Evolutionary conservation across 2,113 vertebrate species (phyloP), one percentile per base, ranked within the genome.

Genomic region (Ellobius talpinus): DNA sequence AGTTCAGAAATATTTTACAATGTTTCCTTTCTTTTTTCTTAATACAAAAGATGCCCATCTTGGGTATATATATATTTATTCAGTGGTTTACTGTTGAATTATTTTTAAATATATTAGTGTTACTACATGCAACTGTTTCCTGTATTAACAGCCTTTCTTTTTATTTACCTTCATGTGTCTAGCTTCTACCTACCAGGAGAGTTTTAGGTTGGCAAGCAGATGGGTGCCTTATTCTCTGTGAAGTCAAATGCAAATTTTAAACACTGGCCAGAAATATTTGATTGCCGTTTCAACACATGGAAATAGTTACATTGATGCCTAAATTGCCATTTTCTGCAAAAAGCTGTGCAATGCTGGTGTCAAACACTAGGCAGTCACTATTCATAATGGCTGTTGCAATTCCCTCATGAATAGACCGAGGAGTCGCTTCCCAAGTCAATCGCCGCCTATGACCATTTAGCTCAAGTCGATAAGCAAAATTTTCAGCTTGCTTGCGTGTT

Each of bases 361-460:
- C 99, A 82, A 99, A 99, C 97, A 99, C 99, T 98, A 99, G 99
- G 97, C 99, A 99, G 99, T 99, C 99, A 98, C 99, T 99, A 98
- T 99, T 99, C 99, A 99, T 99, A 98, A 99, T 99, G 98, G 99
- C 99, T 16, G 99, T 99, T 96, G 99, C 99, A 96, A 99, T 99
- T 97, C 99, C 99, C 98, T 99, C 99, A 58, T 99, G 99, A 98
- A 99, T 99, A 84, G 99, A 99, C 7, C 99, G 99, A 24, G 99
- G 99, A 96, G 99, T 99, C 55, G 99, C 99, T 98, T 99, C 99
- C 99, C 99, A 99, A 98, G 99, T 99, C 97, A 99, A 99, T 98
- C 99, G 99, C 97, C 99, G 99, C 98, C 99, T 99, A 97, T 99
- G 99, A n/a, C 99, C 99, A 1, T 99, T 99, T 61, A 99, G 98